These are phyloP conservation scores for Scaptodrosophila lebanonensis DNA, from an alignment of 1,140 invertebrate species.

Conservation along the genomic window DNA sequence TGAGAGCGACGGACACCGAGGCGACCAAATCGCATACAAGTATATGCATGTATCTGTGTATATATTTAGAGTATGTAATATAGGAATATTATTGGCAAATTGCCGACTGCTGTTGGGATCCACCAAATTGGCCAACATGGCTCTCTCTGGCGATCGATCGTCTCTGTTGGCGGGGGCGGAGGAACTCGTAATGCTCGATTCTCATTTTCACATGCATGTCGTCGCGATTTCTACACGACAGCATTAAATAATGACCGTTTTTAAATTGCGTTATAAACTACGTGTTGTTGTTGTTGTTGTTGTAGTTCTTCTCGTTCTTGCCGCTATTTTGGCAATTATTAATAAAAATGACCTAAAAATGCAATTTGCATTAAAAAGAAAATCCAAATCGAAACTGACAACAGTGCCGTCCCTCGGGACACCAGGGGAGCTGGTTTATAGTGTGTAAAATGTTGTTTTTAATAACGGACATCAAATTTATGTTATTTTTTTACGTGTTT, in stretches of 20 bases:
- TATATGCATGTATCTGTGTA: no score
- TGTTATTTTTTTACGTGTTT: constrained; percentile 6
- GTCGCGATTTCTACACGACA: constrained; percentile 16
- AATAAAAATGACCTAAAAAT: constrained; percentile 67
- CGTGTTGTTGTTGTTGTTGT: constrained; percentile 14
- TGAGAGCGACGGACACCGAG: no score
- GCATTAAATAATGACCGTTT: constrained; percentile 55
- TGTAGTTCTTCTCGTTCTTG: no score
- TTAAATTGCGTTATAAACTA: constrained; percentile 55
- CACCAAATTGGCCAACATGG: constrained; percentile 17
- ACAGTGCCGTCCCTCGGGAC: background rate
- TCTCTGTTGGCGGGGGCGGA: background rate
- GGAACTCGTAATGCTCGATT: background rate
- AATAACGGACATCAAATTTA: constrained; percentile 24
- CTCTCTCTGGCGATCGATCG: constrained; percentile 3
- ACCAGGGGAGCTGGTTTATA: no score
- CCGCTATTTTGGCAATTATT: no score
- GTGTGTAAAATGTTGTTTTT: no score
- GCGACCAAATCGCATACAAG: no score
- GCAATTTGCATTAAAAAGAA: constrained; percentile 46
- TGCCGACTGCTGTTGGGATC: constrained; percentile 32
- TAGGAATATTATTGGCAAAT: constrained; percentile 65
- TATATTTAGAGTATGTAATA: no score
- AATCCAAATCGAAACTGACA: constrained; percentile 13
- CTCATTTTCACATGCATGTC: constrained; percentile 25